Conservation (phyloP, 1,140 invertebrate species). For the Macrobrachium rosenbergii region DNA sequence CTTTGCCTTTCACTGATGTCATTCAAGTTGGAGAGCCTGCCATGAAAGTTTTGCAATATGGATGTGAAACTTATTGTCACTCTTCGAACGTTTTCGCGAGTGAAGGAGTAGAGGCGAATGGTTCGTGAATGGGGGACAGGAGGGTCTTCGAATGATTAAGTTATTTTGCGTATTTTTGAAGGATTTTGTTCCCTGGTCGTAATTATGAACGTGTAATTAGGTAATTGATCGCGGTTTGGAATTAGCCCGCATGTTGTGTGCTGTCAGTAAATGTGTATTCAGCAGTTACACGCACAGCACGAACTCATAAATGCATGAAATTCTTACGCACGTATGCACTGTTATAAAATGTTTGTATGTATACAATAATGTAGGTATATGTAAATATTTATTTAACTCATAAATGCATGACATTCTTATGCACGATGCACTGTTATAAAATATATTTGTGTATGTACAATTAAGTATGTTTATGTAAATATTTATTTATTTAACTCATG, state of each 20-base stretch:
- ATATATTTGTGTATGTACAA: neutral
- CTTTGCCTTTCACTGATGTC: too few species aligned
- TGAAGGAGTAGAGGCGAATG: too few species aligned
- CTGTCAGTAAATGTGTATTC: too few species aligned
- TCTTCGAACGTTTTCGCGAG: too few species aligned
- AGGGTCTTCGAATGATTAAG: neutral
- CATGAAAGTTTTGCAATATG: too few species aligned
- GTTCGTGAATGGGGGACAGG: too few species aligned
- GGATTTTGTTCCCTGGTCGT: neutral
- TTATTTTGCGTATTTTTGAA: neutral
- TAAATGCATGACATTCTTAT: neutral
- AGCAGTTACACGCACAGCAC: neutral
- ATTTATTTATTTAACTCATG: neutral
- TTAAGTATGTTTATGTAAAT: neutral
- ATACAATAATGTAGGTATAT: constrained; percentile 4
- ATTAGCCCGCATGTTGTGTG: neutral
- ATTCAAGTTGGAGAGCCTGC: too few species aligned
- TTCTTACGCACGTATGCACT: neutral
- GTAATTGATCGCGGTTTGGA: neutral
- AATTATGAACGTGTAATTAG: neutral
- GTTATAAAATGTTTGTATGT: neutral
- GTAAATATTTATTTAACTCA: neutral
- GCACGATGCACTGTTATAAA: neutral
- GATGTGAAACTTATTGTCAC: too few species aligned
- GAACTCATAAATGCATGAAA: too few species aligned